Evolutionary conservation across 2,888 invertebrate genomes (phyloP).

Genomic region (Mythimna albipuncta): DNA sequence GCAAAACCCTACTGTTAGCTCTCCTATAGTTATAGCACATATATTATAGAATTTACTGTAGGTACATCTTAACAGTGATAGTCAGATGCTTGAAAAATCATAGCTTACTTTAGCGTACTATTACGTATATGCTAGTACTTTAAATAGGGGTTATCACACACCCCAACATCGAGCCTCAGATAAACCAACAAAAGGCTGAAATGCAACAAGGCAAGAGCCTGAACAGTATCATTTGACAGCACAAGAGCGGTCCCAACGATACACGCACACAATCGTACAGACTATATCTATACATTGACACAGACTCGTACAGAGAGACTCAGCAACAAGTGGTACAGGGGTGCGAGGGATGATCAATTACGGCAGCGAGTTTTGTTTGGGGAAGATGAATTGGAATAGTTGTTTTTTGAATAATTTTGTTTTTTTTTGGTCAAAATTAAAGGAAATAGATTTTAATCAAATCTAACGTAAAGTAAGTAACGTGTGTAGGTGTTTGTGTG

Average conservation of each 20-base stretch:
- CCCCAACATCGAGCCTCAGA: conserved; percentile 5
- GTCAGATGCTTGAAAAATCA: not conserved
- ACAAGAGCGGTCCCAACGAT: conserved; percentile 30
- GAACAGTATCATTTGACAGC: conserved; percentile 46
- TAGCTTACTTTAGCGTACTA: not conserved
- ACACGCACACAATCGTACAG: conserved; percentile 43
- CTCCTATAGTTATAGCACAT: too few species aligned
- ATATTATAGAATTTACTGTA: too few species aligned
- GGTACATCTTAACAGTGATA: not conserved
- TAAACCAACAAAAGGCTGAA: conserved; percentile 40
- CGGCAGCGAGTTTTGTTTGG: conserved; percentile 25
- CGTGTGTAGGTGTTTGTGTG: not conserved
- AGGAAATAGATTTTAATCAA: not conserved
- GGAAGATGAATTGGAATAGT: conserved; percentile 12
- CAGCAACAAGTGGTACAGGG: conserved; percentile 82
- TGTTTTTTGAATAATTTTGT: not conserved
- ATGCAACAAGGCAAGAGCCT: conserved; percentile 36
- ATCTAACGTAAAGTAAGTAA: not conserved
- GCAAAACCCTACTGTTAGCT: too few species aligned
- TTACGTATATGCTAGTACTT: not conserved
- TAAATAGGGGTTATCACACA: not conserved
- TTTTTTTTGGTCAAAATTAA: not conserved
- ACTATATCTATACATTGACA: conserved; percentile 26
- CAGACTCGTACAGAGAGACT: conserved; percentile 45
- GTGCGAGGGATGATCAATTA: conserved; percentile 76